Evolutionary conservation across 2,113 vertebrate genomes (phyloP).

Genomic region (Myanophis thanlyinensis): DNA sequence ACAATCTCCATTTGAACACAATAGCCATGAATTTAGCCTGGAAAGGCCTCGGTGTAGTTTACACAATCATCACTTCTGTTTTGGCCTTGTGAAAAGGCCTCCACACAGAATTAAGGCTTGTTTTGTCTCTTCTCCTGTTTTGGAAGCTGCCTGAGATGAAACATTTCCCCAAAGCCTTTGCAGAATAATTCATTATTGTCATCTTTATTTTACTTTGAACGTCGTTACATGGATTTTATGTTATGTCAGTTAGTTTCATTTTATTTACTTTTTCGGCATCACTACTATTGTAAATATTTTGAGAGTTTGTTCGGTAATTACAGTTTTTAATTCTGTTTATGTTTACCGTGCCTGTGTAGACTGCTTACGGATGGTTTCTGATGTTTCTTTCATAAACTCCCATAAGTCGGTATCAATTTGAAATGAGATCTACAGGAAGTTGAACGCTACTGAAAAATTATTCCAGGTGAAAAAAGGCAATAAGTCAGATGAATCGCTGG

Average conservation of each 20-base stretch:
- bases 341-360: background rate
- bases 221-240: background rate
- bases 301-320: background rate
- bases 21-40: background rate
- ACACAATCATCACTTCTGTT: background rate
- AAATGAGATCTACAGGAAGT: background rate
- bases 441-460: background rate
- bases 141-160: background rate
- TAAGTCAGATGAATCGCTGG: background rate
- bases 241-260: background rate
- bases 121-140: background rate
- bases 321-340: background rate
- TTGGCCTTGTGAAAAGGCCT: background rate
- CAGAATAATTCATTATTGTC: background rate
- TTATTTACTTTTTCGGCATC: background rate
- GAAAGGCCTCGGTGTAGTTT: background rate
- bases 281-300: background rate
- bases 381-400: background rate
- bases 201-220: background rate
- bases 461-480: background rate
- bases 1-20: background rate
- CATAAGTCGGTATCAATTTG: background rate
- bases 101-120: background rate
- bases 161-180: background rate
- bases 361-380: background rate